phyloP scores from a whole-genome alignment of 2,797 vertebrate species.

The Pipistrellus pipistrellus region DNA sequence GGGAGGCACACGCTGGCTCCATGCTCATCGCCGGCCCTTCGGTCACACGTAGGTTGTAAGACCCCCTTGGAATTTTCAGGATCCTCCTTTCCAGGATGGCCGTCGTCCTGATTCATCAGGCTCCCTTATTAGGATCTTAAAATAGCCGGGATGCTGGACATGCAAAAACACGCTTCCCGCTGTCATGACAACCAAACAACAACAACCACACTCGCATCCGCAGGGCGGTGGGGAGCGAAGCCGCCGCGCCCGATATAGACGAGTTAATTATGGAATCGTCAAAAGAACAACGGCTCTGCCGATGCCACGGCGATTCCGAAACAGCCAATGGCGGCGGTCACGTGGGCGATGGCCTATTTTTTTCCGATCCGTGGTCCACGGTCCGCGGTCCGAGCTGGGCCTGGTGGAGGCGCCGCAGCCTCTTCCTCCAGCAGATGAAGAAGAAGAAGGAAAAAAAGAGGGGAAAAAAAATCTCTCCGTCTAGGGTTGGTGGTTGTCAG shows the following conservation, averaged over 20 bases:
- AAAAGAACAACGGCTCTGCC: slow-evolving; percentile 79
- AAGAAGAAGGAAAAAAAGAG: not conserved
- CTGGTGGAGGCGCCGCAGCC: slow-evolving; percentile 73
- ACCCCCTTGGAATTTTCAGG: slow-evolving; percentile 73
- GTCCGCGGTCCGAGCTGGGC: slow-evolving; percentile 68
- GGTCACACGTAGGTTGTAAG: slow-evolving; percentile 60
- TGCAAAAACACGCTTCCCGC: slow-evolving; percentile 78
- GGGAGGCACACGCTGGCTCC: not conserved
- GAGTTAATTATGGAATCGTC: slow-evolving; percentile 84
- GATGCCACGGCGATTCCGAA: slow-evolving; percentile 80
- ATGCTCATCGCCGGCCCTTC: slow-evolving; percentile 51
- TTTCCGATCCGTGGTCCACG: slow-evolving; percentile 73
- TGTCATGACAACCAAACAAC: slow-evolving; percentile 81
- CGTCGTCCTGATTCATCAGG: slow-evolving; percentile 81
- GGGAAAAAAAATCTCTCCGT: slow-evolving; percentile 85
- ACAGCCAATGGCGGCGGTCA: slow-evolving; percentile 78
- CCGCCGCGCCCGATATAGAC: slow-evolving; percentile 83
- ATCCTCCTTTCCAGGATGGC: slow-evolving; percentile 63
- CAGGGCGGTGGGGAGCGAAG: slow-evolving; percentile 79
- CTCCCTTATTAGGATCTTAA: slow-evolving; percentile 81
- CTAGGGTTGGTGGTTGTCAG: slow-evolving; percentile 89
- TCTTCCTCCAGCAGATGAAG: slow-evolving; percentile 65
- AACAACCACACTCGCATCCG: slow-evolving; percentile 77
- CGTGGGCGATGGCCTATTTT: slow-evolving; percentile 83
- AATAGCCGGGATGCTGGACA: slow-evolving; percentile 79